phyloP scores from a whole-genome alignment of 2,888 invertebrate species.

The Pecten maximus region DNA sequence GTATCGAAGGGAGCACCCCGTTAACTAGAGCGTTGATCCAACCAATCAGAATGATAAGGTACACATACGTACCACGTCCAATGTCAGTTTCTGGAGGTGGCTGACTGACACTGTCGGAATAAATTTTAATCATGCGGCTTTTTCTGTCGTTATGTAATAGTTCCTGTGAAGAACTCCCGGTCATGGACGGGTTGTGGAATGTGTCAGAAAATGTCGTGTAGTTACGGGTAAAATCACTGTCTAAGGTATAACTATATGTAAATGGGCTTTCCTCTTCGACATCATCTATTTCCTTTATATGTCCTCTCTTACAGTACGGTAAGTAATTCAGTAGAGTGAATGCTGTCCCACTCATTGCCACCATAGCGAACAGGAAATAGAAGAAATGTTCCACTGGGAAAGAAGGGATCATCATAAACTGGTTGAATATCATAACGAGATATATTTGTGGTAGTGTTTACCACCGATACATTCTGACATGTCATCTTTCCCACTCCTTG shows the following conservation, averaged over 20 bases:
- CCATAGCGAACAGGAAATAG: constrained; percentile 86
- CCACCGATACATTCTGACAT: constrained; percentile 62
- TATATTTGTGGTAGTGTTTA: constrained; percentile 82
- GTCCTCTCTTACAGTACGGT: constrained; percentile 67
- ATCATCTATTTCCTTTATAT: constrained; percentile 42
- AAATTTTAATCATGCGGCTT: not conserved
- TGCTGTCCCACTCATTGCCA: constrained; percentile 86
- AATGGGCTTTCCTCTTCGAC: not conserved
- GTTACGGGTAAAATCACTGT: not conserved
- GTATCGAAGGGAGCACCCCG: constrained; percentile 91
- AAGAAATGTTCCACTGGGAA: constrained; percentile 88
- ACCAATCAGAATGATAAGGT: constrained; percentile 81
- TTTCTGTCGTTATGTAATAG: not conserved
- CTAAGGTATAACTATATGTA: not conserved
- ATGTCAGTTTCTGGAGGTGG: not conserved
- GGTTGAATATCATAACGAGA: constrained; percentile 65
- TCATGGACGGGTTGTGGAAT: not conserved
- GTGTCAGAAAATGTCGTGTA: not conserved
- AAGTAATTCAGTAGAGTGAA: constrained; percentile 86
- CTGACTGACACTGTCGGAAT: not conserved
- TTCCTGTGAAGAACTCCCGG: not conserved
- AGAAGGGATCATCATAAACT: constrained; percentile 83
- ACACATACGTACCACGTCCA: constrained; percentile 50
- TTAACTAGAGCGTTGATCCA: constrained; percentile 88
- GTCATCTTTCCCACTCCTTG: constrained; percentile 88